These are phyloP conservation scores for Silurus asotus DNA, from an alignment of 2,113 vertebrate species.

Conservation along the genomic window DNA sequence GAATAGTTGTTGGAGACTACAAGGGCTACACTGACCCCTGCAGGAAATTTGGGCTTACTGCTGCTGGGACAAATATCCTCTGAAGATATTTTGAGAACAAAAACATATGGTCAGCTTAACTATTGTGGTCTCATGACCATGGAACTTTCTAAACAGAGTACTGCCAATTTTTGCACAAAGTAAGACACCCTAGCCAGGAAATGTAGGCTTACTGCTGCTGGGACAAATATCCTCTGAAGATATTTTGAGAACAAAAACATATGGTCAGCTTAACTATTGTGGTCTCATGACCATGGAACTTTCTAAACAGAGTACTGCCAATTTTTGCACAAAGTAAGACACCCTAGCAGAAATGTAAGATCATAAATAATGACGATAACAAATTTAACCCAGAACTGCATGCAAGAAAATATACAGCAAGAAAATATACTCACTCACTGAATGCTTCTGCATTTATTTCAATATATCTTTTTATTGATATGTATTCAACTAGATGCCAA, in stretches of 20 bases:
- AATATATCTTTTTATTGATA: background rate
- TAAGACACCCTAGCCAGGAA: background rate
- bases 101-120: background rate
- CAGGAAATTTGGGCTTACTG: background rate
- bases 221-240: too few relatives aligned
- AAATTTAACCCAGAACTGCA: background rate
- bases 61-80: too few relatives aligned
- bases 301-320: background rate
- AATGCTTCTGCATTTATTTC: background rate
- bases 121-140: background rate
- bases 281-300: background rate
- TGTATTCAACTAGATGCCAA: background rate
- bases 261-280: background rate
- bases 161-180: background rate
- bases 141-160: background rate
- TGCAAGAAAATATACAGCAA: background rate
- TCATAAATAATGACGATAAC: background rate
- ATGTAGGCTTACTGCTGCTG: too few relatives aligned
- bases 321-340: background rate
- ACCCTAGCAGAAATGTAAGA: background rate
- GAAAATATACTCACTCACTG: background rate
- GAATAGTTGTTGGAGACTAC: background rate
- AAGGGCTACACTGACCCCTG: constrained; percentile 11
- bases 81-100: background rate
- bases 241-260: background rate